Evolutionary conservation across 2,797 vertebrate genomes (phyloP), one percentile per base, ranked within the genome.

Genomic region (Esox masquinongy): DNA sequence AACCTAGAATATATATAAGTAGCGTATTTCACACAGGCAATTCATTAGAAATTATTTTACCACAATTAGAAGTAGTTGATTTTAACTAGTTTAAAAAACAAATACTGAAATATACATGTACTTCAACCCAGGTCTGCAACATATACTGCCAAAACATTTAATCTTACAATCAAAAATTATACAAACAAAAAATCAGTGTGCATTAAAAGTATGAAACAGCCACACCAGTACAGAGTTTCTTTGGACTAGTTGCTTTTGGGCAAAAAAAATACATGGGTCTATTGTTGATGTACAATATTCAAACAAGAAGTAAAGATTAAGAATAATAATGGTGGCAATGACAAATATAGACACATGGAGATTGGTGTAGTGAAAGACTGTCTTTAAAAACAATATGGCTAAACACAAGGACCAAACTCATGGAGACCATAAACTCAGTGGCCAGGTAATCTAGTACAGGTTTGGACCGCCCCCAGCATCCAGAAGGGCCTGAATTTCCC

Each of bases 161-260:
- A 69, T 8, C 17, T 15, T 36, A 53, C 69, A 61, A 61, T 24
- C 19, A 56, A 70, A 73, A 72, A 69, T 39, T 39, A 49, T 80
- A 47, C 8, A 39, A 61, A 74, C 72, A 72, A 74, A 77, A 70
- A 73, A 84, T 85, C 83, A 81, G 81, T 86, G 84, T 85, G 53
- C 72, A 81, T 76, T 77, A 74, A 51, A 74, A 67, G 24, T 12
- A 68, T 24, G 24, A 50, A 68, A 77, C 29, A 68, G 50, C 74
- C 68, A 74, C 72, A 53, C 49, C 22, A 73, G 47, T 26, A 47
- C 43, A 43, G 39, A 68, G 31, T 69, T 63, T 82, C 69, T 72
- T 77, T 82, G 53, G 75, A 75, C 68, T 71, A 69, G 43, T 77
- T 78, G 74, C 68, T 64, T 76, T 36, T 77, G 73, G 29, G 70